Evolutionary conservation across 1,140 invertebrate genomes (phyloP), one percentile per base, ranked within the genome.

Genomic region (Contarinia nasturtii): DNA sequence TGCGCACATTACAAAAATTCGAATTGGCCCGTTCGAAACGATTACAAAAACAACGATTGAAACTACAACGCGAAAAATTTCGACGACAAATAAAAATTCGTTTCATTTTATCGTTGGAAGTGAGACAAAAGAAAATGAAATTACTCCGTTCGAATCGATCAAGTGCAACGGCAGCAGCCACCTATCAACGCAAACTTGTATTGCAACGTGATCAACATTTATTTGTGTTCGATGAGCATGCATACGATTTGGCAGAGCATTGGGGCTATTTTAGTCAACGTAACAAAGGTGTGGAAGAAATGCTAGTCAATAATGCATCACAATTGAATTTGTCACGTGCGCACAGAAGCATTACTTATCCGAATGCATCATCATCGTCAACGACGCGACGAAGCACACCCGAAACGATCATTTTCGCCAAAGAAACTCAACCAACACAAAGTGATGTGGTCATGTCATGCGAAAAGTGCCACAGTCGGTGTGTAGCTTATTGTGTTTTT

Each of bases 41-140:
- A 0, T 50, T 57, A 4, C 50, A 57, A 0, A 33, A 59, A 46
- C 54, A 58, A 37, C 54, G 52, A 1, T n/a, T 38, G 52, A 53
- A 2, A 49, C 52, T 8, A 48, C 47, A 21, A 50, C 54, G 38
- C 42, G 10, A 34, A 27, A 27, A 27, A 27, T 27, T 27, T 10
- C 27, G 34, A 14, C 49, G 57, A 2, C 48, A 58, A 44, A 60
- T 61, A 2, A 56, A 59, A 1, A 57, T 61, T 0, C 59, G 59
- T 14, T 47, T 61, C 7, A 55, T 61, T 44, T 61, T 61, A 51
- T 61, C 57, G 45, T 57, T 61, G 19, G 59, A 61, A 46, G 38
- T 61, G 50, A 55, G 59, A 2, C 59, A 61, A 50, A 61, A 58
- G 44, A 52, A 57, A 34, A 58, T 61, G 56, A 59, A 59, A 52